Evolutionary conservation across 1,140 invertebrate genomes (phyloP), one percentile per base, ranked within the genome.

Genomic region (Reticulitermes speratus): DNA sequence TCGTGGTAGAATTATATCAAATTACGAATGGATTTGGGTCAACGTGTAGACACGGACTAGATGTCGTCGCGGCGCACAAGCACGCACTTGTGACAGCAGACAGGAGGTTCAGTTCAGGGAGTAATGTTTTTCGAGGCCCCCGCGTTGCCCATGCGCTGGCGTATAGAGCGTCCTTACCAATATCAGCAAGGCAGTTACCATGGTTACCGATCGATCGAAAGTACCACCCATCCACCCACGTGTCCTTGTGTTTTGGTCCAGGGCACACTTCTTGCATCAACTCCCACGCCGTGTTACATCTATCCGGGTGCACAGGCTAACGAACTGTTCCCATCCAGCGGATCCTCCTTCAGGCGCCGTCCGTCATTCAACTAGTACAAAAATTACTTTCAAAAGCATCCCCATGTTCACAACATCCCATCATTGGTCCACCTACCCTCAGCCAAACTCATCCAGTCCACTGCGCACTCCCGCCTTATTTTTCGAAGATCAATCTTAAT

Each of bases 121-220:
- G n/a, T 6, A 21, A 55, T 21, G 52, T 55, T 55, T 19, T 55
- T 55, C 52, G 52, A 21, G 52, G 14, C 9, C 45, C 45, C 45
- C 45, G 9, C 45, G 9, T 19, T 8, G 7, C 12, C 59, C 16
- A 75, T 75, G 65, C 65, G 65, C 65, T 30, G n/a, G 9, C 25
- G 25, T 0, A 25, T 12, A 14, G n/a, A 30, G 65, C 1, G 65
- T n/a, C 65, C n/a, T 25, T 75, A 75, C 65, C 65, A 75, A 30
- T 30, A 75, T 75, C 65, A 75, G 65, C 83, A 30, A 65, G 45
- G 86, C 75, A 44, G 82, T 86, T 59, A 25, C n/a, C 85, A 86
- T 44, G 85, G 32, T n/a, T 32, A 44, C 59, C 30, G 59, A 38
- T 69, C 85, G 75, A 69, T 45, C 14, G 9, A 8, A 75, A 38